These are phyloP conservation scores for Drosophila ohnishii DNA, from an alignment of 1,140 invertebrate genomes.

Conservation along the genomic window DNA sequence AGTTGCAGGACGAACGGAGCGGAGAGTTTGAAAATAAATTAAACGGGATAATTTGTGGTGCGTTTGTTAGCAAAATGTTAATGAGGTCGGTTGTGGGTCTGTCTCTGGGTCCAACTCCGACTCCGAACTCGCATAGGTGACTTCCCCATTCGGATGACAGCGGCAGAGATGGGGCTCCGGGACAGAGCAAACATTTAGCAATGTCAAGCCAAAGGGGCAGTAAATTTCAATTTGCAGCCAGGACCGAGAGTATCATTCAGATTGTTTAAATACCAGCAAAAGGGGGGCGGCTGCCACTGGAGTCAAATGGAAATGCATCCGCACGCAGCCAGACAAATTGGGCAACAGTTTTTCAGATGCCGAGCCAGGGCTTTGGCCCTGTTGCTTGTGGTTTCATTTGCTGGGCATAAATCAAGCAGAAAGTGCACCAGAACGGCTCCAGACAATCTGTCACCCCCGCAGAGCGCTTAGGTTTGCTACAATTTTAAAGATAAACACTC, in stretches of 20 bases:
- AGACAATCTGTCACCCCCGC: slow-evolving; percentile 27
- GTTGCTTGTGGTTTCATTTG: slow-evolving; percentile 60
- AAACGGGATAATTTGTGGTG: slow-evolving; percentile 67
- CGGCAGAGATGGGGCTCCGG: slow-evolving; percentile 16
- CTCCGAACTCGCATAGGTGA: slow-evolving; percentile 17
- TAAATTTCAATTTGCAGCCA: slow-evolving; percentile 65
- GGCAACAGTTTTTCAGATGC: slow-evolving; percentile 55
- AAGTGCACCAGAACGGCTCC: slow-evolving; percentile 43
- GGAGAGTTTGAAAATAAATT: slow-evolving; percentile 50
- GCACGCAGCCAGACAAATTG: slow-evolving; percentile 56
- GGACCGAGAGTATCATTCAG: slow-evolving; percentile 46
- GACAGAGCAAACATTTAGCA: slow-evolving; percentile 43
- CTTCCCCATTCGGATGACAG: slow-evolving; percentile 24
- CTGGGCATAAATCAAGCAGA: slow-evolving; percentile 67
- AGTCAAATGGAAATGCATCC: slow-evolving; percentile 34
- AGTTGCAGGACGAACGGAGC: slow-evolving; percentile 9
- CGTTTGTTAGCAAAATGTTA: slow-evolving; percentile 61
- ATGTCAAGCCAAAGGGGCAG: slow-evolving; percentile 28
- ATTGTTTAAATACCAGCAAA: slow-evolving; percentile 61
- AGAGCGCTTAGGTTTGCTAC: slow-evolving; percentile 36
- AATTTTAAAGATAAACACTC: slow-evolving; percentile 73
- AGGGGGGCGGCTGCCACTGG: slow-evolving; percentile 11
- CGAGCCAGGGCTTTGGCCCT: slow-evolving; percentile 11
- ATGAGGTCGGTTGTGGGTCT: slow-evolving; percentile 31
- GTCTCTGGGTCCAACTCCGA: no score